A percentile compares a stretch with the other conserved stretches of the same genome.
phyloP scores from a whole-genome alignment of 1,140 invertebrate species.

The Cydia amplana region DNA sequence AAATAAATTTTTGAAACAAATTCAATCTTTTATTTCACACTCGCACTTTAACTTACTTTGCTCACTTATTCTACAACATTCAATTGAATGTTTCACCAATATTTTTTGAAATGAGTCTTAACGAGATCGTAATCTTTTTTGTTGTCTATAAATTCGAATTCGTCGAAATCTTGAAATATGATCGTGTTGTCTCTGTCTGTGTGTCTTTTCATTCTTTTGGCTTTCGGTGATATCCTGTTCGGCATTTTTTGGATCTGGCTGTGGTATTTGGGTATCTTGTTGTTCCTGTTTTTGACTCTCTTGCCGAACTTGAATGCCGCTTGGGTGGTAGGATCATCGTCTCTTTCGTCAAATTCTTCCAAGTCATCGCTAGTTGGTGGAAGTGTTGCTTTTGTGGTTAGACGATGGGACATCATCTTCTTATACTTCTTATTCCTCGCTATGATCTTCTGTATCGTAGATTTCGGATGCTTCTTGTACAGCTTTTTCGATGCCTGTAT shows the following conservation, averaged over 20 bases:
- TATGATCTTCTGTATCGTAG: slow-evolving; percentile 71
- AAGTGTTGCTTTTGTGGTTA: slow-evolving; percentile 44
- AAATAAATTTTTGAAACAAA: slow-evolving; percentile 13
- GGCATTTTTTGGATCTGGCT: slow-evolving; percentile 60
- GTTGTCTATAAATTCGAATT: slow-evolving; percentile 56
- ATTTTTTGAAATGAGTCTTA: slow-evolving; percentile 55
- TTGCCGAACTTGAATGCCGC: slow-evolving; percentile 44
- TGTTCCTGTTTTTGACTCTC: slow-evolving; percentile 49
- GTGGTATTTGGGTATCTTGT: slow-evolving; percentile 54
- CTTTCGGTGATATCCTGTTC: slow-evolving; percentile 37
- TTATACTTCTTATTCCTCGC: slow-evolving; percentile 57
- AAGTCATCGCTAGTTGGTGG: slow-evolving; percentile 38
- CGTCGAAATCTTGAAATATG: slow-evolving; percentile 66
- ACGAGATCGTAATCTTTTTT: slow-evolving; percentile 58
- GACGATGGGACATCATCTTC: slow-evolving; percentile 49
- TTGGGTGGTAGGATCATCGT: slow-evolving; percentile 48
- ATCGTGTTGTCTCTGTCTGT: slow-evolving; percentile 48
- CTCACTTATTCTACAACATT: not conserved
- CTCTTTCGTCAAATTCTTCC: slow-evolving; percentile 38
- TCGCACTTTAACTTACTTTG: not conserved
- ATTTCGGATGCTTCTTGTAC: slow-evolving; percentile 59
- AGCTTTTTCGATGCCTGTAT: slow-evolving; percentile 48
- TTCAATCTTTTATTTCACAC: slow-evolving; percentile 1
- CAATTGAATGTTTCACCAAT: slow-evolving; percentile 50
- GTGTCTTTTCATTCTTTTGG: slow-evolving; percentile 53